A percentile compares a stretch with the other conserved stretches of the same genome.
Conservation (phyloP, 2,113 vertebrate genomes). For the Anarrhichthys ocellatus region DNA sequence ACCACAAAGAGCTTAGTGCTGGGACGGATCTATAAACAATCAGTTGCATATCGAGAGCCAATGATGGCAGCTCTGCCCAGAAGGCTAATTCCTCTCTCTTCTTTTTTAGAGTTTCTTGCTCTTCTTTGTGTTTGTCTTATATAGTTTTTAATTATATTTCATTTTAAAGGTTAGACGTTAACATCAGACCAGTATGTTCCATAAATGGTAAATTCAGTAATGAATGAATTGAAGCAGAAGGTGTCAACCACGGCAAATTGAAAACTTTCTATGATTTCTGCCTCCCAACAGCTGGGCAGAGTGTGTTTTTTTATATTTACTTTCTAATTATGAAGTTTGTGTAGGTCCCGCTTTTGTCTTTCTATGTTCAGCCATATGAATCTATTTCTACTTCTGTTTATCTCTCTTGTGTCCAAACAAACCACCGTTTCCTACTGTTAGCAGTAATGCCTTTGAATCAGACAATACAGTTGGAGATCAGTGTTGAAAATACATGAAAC, state of each 20-base stretch:
- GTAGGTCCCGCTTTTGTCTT: neutral
- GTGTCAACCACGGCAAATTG: neutral
- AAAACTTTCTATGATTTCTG: neutral
- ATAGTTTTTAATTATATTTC: neutral
- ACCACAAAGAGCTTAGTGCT: constrained; percentile 16
- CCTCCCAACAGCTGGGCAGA: neutral
- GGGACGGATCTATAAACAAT: constrained; percentile 56
- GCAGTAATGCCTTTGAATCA: too few species aligned
- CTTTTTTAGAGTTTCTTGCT: neutral
- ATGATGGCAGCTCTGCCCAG: constrained; percentile 23
- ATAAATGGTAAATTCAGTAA: neutral
- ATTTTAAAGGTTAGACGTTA: neutral
- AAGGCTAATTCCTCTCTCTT: constrained; percentile 4
- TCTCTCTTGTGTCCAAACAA: too few species aligned
- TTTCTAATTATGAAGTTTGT: neutral
- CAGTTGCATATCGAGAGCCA: constrained; percentile 44
- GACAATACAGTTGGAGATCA: too few species aligned
- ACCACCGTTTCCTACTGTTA: too few species aligned
- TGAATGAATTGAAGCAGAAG: constrained; percentile 11
- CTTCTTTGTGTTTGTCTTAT: neutral
- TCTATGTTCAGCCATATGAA: neutral
- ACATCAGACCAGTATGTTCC: neutral
- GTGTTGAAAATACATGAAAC: too few species aligned
- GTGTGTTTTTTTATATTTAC: too few species aligned
- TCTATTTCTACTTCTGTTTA: neutral